Conservation (phyloP, 2,888 invertebrate species). For the Mallateleia sp. region DNA sequence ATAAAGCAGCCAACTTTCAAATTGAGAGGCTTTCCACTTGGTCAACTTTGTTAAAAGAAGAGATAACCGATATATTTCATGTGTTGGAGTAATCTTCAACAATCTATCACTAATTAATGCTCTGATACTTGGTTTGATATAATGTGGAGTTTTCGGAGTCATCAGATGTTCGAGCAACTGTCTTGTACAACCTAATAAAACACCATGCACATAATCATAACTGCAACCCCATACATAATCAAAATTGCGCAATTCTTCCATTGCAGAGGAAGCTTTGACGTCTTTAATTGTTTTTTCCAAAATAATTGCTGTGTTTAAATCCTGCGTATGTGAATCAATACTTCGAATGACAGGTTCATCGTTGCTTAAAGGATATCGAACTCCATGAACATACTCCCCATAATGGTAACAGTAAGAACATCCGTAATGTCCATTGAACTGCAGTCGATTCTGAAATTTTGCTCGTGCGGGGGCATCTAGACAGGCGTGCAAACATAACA, state of each 20-base stretch:
- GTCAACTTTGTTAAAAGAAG: slow-evolving; percentile 15
- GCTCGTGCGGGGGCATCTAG: slow-evolving; percentile 49
- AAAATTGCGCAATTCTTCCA: slow-evolving; percentile 46
- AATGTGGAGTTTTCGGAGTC: slow-evolving; percentile 16
- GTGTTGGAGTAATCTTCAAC: slow-evolving; percentile 35
- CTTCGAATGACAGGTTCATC: not conserved
- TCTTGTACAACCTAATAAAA: slow-evolving; percentile 51
- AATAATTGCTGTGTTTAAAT: not conserved
- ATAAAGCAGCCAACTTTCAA: slow-evolving; percentile 48
- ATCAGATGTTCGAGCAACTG: slow-evolving; percentile 54
- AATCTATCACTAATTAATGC: slow-evolving; percentile 32
- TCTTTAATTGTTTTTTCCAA: slow-evolving; percentile 28
- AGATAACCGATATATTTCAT: slow-evolving; percentile 60
- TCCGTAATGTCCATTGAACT: slow-evolving; percentile 66
- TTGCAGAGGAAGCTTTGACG: slow-evolving; percentile 63
- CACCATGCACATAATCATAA: slow-evolving; percentile 67
- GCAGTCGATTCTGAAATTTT: slow-evolving; percentile 36
- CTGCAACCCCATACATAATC: slow-evolving; percentile 61
- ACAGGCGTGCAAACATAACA: slow-evolving; percentile 1
- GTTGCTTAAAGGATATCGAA: not conserved
- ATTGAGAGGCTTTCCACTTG: slow-evolving; percentile 51
- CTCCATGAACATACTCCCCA: not conserved
- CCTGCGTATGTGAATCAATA: not conserved
- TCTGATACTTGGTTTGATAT: slow-evolving; percentile 18
- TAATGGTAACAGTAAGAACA: slow-evolving; percentile 61